Conservation (phyloP, 2,888 invertebrate species). For the Agrotis clavis region DNA sequence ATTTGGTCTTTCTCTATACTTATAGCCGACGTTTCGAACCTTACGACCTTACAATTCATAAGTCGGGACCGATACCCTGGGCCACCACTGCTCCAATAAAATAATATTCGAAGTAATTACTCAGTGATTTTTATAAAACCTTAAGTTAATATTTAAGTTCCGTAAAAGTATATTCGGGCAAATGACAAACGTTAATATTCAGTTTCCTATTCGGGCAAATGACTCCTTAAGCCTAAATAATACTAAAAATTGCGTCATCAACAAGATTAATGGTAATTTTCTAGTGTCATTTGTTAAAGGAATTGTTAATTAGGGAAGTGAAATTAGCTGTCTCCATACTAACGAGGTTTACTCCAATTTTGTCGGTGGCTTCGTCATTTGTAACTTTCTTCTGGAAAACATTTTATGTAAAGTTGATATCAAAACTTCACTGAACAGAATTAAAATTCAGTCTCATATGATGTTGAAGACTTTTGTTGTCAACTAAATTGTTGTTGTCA, state of each 20-base stretch:
- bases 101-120: too few relatives aligned
- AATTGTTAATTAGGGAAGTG: conserved; percentile 56
- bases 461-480: not conserved
- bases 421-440: not conserved
- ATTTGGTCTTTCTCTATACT: too few relatives aligned
- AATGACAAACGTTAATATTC: not conserved
- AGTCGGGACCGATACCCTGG: too few relatives aligned
- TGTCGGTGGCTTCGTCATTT: conserved; percentile 20
- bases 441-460: not conserved
- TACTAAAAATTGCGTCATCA: conserved; percentile 18
- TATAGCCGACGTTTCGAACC: too few relatives aligned
- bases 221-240: not conserved
- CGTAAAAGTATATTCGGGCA: not conserved
- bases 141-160: too few relatives aligned
- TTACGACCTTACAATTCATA: too few relatives aligned
- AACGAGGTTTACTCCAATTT: conserved; percentile 36
- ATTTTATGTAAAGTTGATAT: not conserved
- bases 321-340: conserved; percentile 49
- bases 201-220: not conserved
- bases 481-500: conserved; percentile 16
- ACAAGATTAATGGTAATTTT: conserved; percentile 27
- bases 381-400: conserved; percentile 22
- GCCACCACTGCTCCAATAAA: too few relatives aligned
- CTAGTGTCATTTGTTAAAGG: conserved; percentile 38
- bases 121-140: too few relatives aligned